These are phyloP conservation scores for Epsilonema sp. DNA, from an alignment of 2,888 invertebrate genomes.

Conservation along the genomic window DNA sequence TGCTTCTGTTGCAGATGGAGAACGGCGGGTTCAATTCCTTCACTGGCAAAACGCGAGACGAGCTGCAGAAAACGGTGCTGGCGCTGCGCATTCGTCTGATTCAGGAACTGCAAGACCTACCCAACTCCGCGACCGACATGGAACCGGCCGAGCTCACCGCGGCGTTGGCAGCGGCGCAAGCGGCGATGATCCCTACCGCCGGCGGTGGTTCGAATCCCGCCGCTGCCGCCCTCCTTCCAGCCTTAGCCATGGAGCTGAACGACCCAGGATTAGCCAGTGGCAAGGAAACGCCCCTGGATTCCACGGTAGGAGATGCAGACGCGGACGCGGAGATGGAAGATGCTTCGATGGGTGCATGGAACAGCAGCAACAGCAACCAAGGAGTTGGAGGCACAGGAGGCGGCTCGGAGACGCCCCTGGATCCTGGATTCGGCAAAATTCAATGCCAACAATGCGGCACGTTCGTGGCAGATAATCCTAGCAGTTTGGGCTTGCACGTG, in stretches of 20 bases:
- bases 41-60: neutral
- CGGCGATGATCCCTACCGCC: neutral
- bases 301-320: too few relatives aligned
- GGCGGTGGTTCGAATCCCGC: neutral
- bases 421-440: neutral
- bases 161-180: too few relatives aligned
- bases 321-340: neutral
- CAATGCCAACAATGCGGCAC: neutral
- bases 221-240: too few relatives aligned
- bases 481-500: slow-evolving; percentile 5
- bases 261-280: neutral
- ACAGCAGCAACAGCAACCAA: neutral
- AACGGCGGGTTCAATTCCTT: neutral
- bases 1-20: neutral
- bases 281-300: neutral
- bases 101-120: neutral
- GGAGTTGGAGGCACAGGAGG: neutral
- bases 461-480: slow-evolving; percentile 4
- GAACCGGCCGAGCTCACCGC: neutral
- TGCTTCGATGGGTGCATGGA: neutral
- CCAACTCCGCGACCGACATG: neutral
- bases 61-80: neutral
- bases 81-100: neutral
- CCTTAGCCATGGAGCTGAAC: too few relatives aligned
- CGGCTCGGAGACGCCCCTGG: neutral